These are phyloP conservation scores for Ditula angustiorana DNA, from an alignment of 2,888 invertebrate species.

Conservation along the genomic window DNA sequence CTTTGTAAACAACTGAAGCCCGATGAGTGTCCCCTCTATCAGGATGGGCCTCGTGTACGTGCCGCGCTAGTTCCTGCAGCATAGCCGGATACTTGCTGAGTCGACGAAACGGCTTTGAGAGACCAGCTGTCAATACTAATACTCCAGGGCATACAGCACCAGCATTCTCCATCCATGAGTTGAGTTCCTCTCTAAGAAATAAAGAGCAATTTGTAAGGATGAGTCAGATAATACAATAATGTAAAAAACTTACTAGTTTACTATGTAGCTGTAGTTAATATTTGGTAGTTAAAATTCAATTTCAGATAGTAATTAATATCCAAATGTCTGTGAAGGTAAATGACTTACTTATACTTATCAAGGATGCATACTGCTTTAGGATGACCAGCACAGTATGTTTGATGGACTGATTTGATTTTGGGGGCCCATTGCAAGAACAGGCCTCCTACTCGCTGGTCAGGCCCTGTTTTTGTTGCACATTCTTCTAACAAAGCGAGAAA, in stretches of 20 bases:
- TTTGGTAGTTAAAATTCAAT: not conserved
- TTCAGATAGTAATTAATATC: not conserved
- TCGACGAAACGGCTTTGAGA: constrained; percentile 97
- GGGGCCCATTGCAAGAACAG: constrained; percentile 95
- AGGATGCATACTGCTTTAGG: constrained; percentile 97
- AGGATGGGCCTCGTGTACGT: constrained; percentile 97
- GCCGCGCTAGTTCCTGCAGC: constrained; percentile 97
- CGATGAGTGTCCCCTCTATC: constrained; percentile 99
- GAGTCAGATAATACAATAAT: not conserved
- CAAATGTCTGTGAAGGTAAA: not conserved
- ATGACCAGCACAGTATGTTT: constrained; percentile 96
- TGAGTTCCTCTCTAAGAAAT: constrained; percentile 88
- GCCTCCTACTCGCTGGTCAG: constrained; percentile 95
- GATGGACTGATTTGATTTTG: constrained; percentile 93
- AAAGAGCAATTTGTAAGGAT: not conserved
- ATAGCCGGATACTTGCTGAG: constrained; percentile 97
- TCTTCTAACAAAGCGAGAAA: constrained; percentile 92
- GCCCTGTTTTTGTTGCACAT: constrained; percentile 88
- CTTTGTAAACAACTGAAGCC: constrained; percentile 97
- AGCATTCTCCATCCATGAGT: constrained; percentile 94
- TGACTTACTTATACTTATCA: constrained; percentile 94
- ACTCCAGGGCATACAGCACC: constrained; percentile 95
- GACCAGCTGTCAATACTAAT: constrained; percentile 94
- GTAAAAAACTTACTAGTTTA: not conserved
- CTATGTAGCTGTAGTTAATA: not conserved